phyloP scores from a whole-genome alignment of 2,797 vertebrate species.

The Semaprochilodus insignis region DNA sequence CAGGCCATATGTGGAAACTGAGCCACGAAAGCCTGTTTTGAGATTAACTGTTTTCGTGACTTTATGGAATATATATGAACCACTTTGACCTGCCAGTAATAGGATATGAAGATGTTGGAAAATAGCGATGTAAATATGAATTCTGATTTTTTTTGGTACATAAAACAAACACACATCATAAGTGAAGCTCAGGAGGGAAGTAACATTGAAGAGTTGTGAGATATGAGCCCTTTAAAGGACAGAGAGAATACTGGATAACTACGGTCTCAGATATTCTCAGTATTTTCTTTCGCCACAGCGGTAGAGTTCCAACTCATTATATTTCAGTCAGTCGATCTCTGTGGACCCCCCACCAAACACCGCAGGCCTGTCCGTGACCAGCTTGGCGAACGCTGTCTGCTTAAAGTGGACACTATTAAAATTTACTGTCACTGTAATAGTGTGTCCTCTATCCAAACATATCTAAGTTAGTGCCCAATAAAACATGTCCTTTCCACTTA shows the following conservation, averaged over 20 bases:
- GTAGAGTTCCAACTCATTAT: conserved; percentile 12
- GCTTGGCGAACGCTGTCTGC: conserved; percentile 1
- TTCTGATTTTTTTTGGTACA: too few relatives aligned
- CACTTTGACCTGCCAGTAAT: too few relatives aligned
- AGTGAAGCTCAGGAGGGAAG: too few relatives aligned
- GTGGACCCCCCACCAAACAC: not conserved
- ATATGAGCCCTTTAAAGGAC: too few relatives aligned
- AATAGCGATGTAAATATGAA: too few relatives aligned
- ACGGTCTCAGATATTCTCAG: not conserved
- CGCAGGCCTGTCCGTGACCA: not conserved
- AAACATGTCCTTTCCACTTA: not conserved
- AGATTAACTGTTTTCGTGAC: too few relatives aligned
- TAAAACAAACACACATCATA: too few relatives aligned
- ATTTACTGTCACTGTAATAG: conserved; percentile 44
- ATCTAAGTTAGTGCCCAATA: conserved; percentile 43
- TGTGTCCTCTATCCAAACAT: conserved; percentile 48
- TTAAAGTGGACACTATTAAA: conserved; percentile 26
- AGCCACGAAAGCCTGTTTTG: too few relatives aligned
- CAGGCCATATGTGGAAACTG: too few relatives aligned
- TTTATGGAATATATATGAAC: too few relatives aligned
- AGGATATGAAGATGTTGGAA: too few relatives aligned
- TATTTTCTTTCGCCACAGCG: not conserved
- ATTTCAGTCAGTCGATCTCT: conserved; percentile 12
- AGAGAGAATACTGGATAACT: not conserved
- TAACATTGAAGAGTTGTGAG: too few relatives aligned